A percentile compares a stretch with the other conserved stretches of the same genome.
phyloP scores from a whole-genome alignment of 2,797 vertebrate genomes.

The Rhinoraja longicauda region DNA sequence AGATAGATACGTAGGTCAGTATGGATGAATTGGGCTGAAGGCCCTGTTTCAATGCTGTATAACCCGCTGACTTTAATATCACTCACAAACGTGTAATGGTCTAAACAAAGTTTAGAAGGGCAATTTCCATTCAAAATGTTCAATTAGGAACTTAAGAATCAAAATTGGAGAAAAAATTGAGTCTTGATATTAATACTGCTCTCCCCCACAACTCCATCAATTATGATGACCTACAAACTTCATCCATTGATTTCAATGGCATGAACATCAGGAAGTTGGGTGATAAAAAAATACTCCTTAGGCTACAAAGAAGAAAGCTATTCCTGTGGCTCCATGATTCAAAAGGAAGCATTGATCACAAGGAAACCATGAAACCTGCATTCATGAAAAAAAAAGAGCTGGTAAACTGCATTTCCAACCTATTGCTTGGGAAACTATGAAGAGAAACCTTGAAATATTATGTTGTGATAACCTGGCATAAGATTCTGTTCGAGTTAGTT shows the following conservation, averaged over 20 bases:
- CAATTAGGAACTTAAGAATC: no score
- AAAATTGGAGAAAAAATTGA: no score
- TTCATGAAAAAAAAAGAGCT: background rate
- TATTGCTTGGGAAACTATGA: background rate
- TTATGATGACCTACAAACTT: background rate
- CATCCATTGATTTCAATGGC: constrained; percentile 9
- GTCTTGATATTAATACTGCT: no score
- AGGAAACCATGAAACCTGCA: background rate
- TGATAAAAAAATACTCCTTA: background rate
- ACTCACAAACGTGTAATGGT: no score
- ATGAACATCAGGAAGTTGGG: background rate
- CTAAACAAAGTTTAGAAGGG: background rate
- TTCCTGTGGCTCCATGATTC: background rate
- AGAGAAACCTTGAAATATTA: background rate
- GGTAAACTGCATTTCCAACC: background rate
- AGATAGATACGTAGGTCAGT: no score
- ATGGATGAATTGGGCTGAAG: no score
- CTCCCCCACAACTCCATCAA: background rate
- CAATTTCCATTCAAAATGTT: no score
- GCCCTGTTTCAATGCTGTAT: no score
- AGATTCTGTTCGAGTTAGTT: no score
- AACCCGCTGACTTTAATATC: no score
- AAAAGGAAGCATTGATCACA: background rate
- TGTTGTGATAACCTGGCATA: background rate
- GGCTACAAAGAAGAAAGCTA: background rate